A percentile compares a stretch with the other conserved stretches of the same genome.
phyloP scores from a whole-genome alignment of 2,888 invertebrate species.

The Agriopis marginaria region DNA sequence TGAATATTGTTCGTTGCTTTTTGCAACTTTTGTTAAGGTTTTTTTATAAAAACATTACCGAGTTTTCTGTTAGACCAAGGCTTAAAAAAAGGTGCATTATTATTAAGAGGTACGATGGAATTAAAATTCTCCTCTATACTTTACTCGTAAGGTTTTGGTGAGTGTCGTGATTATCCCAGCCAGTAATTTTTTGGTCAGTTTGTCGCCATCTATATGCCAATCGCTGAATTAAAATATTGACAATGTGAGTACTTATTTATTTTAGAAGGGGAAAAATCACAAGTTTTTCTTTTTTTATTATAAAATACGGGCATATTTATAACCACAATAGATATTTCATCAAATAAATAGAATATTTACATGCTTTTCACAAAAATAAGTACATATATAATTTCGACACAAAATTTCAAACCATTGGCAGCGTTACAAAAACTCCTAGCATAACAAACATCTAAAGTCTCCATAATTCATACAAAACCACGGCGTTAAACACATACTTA shows the following conservation, averaged over 20 bases:
- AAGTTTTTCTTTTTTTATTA: no score
- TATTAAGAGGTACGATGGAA: no score
- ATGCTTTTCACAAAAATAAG: background rate
- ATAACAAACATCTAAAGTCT: slow-evolving; percentile 15
- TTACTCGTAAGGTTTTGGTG: no score
- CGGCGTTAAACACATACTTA: slow-evolving; percentile 34
- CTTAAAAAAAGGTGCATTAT: no score
- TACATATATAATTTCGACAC: slow-evolving; percentile 8
- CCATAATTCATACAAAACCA: slow-evolving; percentile 31
- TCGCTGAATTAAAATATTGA: no score
- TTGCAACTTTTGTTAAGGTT: background rate
- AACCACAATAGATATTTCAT: background rate
- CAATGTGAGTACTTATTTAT: no score
- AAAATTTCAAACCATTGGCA: slow-evolving; percentile 3
- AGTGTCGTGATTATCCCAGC: no score
- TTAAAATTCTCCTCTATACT: no score
- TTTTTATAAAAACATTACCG: background rate
- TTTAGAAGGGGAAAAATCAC: no score
- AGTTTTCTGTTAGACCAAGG: background rate
- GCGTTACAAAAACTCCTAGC: slow-evolving; percentile 23
- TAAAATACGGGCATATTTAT: background rate
- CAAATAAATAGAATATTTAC: background rate
- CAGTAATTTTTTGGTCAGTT: no score
- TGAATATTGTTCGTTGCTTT: background rate
- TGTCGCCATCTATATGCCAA: no score